Conservation (phyloP, 2,797 vertebrate genomes). For the Mormyrops boulengeri region DNA sequence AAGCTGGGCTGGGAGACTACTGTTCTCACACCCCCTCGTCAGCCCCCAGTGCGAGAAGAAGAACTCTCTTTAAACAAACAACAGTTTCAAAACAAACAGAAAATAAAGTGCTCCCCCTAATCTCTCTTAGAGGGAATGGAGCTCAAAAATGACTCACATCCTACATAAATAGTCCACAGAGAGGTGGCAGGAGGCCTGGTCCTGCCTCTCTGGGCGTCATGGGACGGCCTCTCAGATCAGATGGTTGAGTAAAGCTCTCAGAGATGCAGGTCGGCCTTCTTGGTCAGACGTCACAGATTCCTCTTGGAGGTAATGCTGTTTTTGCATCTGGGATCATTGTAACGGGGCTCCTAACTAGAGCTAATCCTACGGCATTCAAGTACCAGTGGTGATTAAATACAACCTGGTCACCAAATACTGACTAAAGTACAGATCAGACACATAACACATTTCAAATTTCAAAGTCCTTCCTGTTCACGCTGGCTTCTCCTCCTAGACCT, state of each 20-base stretch:
- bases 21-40: not conserved
- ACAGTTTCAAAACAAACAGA: slow-evolving; percentile 15
- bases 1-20: not conserved
- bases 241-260: not conserved
- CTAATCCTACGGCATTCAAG: not conserved
- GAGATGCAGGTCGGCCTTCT: not conserved
- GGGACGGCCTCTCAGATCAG: not conserved
- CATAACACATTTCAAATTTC: not conserved
- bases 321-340: not conserved
- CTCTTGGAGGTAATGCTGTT: not conserved
- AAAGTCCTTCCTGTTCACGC: not conserved
- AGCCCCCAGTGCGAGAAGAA: not conserved
- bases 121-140: not conserved
- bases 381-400: not conserved
- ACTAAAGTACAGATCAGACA: not conserved
- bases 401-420: not conserved
- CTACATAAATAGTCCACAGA: not conserved
- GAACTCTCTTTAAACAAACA: slow-evolving; percentile 12
- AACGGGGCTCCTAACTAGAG: not conserved
- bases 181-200: not conserved
- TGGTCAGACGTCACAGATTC: not conserved
- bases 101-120: slow-evolving; percentile 4
- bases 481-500: not conserved
- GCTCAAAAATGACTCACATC: not conserved
- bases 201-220: not conserved